These are phyloP conservation scores for Limnodromus scolopaceus DNA, from an alignment of 2,797 vertebrate genomes.

Conservation along the genomic window DNA sequence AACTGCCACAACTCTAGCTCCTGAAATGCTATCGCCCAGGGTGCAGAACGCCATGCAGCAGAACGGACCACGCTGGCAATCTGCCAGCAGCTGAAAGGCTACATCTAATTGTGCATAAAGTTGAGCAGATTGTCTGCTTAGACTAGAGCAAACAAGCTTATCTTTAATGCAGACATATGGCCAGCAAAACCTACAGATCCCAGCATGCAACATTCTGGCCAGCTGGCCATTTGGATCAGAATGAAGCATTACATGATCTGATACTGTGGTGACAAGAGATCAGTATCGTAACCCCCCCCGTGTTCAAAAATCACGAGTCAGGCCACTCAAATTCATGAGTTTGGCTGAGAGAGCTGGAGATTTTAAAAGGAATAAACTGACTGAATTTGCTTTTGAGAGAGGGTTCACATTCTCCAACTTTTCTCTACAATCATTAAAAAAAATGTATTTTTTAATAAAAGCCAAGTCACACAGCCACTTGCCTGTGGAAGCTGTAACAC, in stretches of 20 bases:
- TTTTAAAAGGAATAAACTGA: background rate
- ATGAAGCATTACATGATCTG: conserved; percentile 21
- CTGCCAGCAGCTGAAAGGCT: conserved; percentile 48
- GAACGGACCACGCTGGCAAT: background rate
- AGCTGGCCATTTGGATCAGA: conserved; percentile 57
- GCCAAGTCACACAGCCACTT: background rate
- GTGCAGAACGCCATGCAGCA: background rate
- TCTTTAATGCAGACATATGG: conserved; percentile 67
- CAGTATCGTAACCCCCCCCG: background rate
- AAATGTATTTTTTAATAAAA: background rate
- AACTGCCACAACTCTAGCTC: background rate
- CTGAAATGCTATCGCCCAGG: background rate
- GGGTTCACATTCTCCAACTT: background rate
- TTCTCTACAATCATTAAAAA: background rate
- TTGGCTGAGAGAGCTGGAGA: background rate
- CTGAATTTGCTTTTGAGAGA: background rate
- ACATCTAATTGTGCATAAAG: conserved; percentile 63
- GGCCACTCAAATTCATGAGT: background rate
- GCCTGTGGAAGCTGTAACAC: background rate
- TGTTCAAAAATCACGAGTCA: background rate
- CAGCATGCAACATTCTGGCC: conserved; percentile 13
- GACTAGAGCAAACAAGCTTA: conserved; percentile 61
- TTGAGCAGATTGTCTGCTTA: conserved; percentile 66
- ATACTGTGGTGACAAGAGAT: conserved; percentile 2
- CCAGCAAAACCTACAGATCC: conserved; percentile 66